phyloP scores from a whole-genome alignment of 2,797 vertebrate species.

The Amniataba percoides region DNA sequence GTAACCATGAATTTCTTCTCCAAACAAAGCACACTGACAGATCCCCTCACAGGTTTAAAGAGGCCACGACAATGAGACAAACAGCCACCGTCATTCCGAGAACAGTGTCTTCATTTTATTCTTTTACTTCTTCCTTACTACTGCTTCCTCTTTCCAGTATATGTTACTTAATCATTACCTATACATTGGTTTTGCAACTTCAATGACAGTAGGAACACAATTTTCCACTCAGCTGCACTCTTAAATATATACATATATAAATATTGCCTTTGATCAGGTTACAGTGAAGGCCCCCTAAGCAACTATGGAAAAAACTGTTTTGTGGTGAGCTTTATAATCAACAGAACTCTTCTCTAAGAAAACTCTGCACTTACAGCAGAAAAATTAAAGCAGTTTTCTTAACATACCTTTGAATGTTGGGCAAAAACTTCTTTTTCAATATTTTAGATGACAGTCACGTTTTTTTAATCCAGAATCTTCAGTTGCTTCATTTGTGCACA shows the following conservation, averaged over 20 bases:
- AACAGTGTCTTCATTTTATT: not conserved
- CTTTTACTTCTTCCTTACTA: conserved; percentile 23
- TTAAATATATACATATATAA: not conserved
- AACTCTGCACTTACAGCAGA: not conserved
- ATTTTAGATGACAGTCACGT: not conserved
- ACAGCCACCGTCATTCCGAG: not conserved
- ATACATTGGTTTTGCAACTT: conserved; percentile 33
- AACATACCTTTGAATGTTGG: not conserved
- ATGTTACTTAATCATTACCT: conserved; percentile 24
- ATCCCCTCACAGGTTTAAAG: not conserved
- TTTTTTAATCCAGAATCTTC: conserved; percentile 7
- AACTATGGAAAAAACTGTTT: not conserved
- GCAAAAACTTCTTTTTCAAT: not conserved
- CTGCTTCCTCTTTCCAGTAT: conserved; percentile 49
- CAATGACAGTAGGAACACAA: not conserved
- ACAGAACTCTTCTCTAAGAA: not conserved
- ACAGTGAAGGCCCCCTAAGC: not conserved
- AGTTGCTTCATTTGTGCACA: not conserved
- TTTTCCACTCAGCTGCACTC: not conserved
- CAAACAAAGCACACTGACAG: conserved; percentile 5
- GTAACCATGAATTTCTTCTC: too few species aligned
- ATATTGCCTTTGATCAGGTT: not conserved
- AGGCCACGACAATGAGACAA: not conserved
- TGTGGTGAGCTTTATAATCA: not conserved
- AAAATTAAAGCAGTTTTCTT: not conserved